Base-by-base conservation (phyloP, 2,113 vertebrate species). In the Furnarius figulus region DNA sequence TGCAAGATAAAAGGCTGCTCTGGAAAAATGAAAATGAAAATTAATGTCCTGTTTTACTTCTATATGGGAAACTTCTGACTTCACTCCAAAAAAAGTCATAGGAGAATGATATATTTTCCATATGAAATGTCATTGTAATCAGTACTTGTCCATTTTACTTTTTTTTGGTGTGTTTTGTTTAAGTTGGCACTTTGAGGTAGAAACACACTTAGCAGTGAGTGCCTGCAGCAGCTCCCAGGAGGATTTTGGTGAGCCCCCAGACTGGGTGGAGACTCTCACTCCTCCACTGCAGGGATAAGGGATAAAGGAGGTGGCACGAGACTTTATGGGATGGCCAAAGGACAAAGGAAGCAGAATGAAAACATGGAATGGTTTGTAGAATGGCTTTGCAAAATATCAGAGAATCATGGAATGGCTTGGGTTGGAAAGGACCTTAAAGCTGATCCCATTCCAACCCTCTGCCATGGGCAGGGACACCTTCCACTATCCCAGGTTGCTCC, bases 401-500 rank as follows among this genome's bases (percentile, higher is more conserved):
- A 22, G 19, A 22, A n/a, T 20, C 1, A 2, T 50, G 25, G 30
- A 58, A 40, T 10, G 21, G 11, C 40, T 47, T 53, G 39, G 14
- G 30, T 13, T 35, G n/a, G 21, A 80, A 49, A 25, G 40, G 25
- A 62, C 8, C 6, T 44, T 13, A 33, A 4, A 33, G 22, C 5
- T 2, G 27, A 50, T 30, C 30, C 14, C 3, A 3, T 40, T 0
- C 46, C 53, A 75, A 22, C 1, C 3, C 33, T 10, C 20, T 67
- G 68, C 14, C 44, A 8, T 16, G 15, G 44, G 3, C 28, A 53
- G 62, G 21, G 11, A 31, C 39, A 35, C 0, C 7, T 53, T 1
- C 37, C n/a, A 46, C 19, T 9, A 7, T 1, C 19, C 46, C 37
- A n/a, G 3, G 19, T 0, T n/a, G 3, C 8, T 59, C 37, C 52